Conservation (phyloP, 2,113 vertebrate species). For the Sula dactylatra region DNA sequence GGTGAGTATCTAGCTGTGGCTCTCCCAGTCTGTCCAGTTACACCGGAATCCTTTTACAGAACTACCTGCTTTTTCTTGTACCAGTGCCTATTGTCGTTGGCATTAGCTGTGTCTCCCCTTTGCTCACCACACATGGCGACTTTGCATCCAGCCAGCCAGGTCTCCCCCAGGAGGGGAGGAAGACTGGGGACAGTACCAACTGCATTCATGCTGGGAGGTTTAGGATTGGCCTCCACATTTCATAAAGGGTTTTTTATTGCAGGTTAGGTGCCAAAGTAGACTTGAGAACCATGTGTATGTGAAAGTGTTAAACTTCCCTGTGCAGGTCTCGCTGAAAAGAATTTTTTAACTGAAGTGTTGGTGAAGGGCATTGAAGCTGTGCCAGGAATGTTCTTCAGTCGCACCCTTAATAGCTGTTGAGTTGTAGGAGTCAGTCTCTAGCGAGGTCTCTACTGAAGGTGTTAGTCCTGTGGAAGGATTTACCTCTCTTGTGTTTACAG, state of each 20-base stretch:
- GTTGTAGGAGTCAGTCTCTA: background rate
- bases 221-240: background rate
- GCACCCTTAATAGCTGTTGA: background rate
- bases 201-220: background rate
- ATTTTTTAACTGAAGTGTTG: background rate
- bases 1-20: background rate
- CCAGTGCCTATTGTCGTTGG: background rate
- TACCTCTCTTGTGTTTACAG: background rate
- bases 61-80: background rate
- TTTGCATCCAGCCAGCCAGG: background rate
- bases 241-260: background rate
- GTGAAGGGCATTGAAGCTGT: background rate
- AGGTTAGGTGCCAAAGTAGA: background rate
- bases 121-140: background rate
- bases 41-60: background rate
- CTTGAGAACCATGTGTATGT: background rate
- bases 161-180: background rate
- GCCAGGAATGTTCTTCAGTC: background rate
- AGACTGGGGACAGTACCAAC: background rate
- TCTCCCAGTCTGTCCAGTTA: background rate
- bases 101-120: background rate
- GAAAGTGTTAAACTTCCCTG: background rate
- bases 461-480: slow-evolving; percentile 8
- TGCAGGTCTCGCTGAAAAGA: background rate
- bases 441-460: background rate